Conservation (phyloP, 2,888 invertebrate genomes). For the Trilocha varians region DNA sequence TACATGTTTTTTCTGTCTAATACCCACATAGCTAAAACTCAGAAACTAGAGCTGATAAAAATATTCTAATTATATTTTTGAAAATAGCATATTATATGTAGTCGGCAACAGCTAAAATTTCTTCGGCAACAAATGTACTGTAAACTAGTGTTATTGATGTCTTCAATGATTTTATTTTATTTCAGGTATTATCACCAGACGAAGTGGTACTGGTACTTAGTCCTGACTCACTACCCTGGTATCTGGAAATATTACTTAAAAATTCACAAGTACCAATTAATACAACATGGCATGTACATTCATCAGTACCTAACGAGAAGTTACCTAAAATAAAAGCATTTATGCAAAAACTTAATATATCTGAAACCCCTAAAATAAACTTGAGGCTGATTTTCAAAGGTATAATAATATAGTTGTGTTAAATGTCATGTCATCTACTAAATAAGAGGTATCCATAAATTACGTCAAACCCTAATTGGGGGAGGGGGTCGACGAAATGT, state of each 20-base stretch:
- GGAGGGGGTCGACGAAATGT: too few species aligned
- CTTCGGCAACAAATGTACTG: too few species aligned
- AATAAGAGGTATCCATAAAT: too few species aligned
- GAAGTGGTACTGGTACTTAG: slow-evolving; percentile 79
- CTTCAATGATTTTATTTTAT: slow-evolving; percentile 11
- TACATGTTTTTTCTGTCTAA: too few species aligned
- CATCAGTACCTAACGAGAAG: slow-evolving; percentile 68
- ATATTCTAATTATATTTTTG: too few species aligned
- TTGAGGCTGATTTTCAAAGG: slow-evolving; percentile 84
- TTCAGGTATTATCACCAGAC: slow-evolving; percentile 51
- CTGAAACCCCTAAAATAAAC: slow-evolving; percentile 46
- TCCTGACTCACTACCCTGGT: slow-evolving; percentile 78
- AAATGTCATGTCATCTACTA: too few species aligned
- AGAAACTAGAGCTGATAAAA: too few species aligned
- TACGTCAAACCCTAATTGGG: too few species aligned
- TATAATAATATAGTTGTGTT: slow-evolving; percentile 31
- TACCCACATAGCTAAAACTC: too few species aligned
- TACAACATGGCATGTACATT: slow-evolving; percentile 76
- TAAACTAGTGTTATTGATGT: background rate
- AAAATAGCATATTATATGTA: too few species aligned
- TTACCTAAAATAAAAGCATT: slow-evolving; percentile 44
- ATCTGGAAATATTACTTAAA: slow-evolving; percentile 74
- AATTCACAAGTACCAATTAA: slow-evolving; percentile 66
- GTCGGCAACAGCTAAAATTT: too few species aligned
- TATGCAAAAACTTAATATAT: slow-evolving; percentile 31